Conservation (phyloP, 2,888 invertebrate genomes). For the Agonopterix alstromeriana region DNA sequence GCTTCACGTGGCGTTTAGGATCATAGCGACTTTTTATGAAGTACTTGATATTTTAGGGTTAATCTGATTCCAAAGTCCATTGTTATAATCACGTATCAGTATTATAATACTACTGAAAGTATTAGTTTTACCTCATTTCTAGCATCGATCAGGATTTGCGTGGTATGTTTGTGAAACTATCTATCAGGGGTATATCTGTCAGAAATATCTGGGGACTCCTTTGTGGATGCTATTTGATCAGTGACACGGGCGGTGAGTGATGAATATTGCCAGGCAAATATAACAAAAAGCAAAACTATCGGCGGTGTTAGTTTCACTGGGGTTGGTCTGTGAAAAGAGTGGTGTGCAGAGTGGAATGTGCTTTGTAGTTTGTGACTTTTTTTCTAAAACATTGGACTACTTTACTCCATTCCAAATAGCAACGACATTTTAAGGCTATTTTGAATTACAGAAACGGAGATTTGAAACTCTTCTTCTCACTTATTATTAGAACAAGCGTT, state of each 20-base stretch:
- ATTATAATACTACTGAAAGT: background rate
- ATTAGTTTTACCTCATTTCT: background rate
- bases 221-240: conserved; percentile 72
- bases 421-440: no score
- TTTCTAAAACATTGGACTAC: background rate
- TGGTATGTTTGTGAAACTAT: conserved; percentile 56
- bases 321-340: conserved; percentile 38
- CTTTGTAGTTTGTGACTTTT: conserved; percentile 16
- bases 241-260: conserved; percentile 73
- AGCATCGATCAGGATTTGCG: conserved; percentile 40
- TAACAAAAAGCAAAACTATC: conserved; percentile 74
- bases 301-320: conserved; percentile 68
- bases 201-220: conserved; percentile 69
- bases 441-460: no score
- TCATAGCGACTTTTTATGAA: conserved; percentile 17
- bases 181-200: conserved; percentile 67
- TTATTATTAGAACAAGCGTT: no score
- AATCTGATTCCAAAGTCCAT: background rate
- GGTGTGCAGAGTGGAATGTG: conserved; percentile 25
- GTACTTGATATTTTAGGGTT: background rate
- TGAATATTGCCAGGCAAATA: conserved; percentile 76
- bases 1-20: conserved; percentile 34
- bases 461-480: no score
- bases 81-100: background rate
- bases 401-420: no score